Evolutionary conservation across 1,140 invertebrate genomes (phyloP).

Genomic region (silkworm (Bombyx mori)): DNA sequence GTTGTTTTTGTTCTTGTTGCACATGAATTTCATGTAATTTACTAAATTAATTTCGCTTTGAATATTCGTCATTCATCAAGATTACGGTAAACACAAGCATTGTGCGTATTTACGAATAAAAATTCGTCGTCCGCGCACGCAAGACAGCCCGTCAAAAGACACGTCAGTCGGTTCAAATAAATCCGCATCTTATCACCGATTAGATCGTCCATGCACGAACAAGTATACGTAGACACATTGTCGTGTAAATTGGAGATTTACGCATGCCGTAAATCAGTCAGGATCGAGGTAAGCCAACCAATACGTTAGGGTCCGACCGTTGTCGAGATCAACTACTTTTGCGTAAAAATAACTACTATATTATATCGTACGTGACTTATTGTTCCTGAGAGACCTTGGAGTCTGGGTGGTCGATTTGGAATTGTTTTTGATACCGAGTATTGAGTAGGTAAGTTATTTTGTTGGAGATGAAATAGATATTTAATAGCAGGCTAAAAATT

Average conservation of each 20-base stretch:
- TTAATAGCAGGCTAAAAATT: too few species aligned
- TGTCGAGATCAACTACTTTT: constrained; percentile 35
- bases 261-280: constrained; percentile 53
- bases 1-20: too few species aligned
- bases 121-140: background rate
- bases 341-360: constrained; percentile 22
- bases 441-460: background rate
- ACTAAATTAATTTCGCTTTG: too few species aligned
- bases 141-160: constrained; percentile 1
- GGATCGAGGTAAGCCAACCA: constrained; percentile 49
- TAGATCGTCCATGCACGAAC: constrained; percentile 17
- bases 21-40: too few species aligned
- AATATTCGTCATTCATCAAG: too few species aligned
- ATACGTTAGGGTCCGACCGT: constrained; percentile 46
- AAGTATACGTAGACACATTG: constrained; percentile 23
- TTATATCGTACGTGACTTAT: background rate
- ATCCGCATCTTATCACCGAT: constrained; percentile 33
- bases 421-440: background rate
- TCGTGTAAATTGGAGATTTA: constrained; percentile 60
- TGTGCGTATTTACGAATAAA: too few species aligned
- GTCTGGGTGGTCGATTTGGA: background rate
- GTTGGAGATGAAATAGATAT: too few species aligned
- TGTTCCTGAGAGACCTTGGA: background rate
- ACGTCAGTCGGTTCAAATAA: constrained; percentile 2
- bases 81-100: too few species aligned